Base-by-base conservation (phyloP, 30 jellyfish, hydroid and myxozoan genomes). In the Cassiopea xamachana region DNA sequence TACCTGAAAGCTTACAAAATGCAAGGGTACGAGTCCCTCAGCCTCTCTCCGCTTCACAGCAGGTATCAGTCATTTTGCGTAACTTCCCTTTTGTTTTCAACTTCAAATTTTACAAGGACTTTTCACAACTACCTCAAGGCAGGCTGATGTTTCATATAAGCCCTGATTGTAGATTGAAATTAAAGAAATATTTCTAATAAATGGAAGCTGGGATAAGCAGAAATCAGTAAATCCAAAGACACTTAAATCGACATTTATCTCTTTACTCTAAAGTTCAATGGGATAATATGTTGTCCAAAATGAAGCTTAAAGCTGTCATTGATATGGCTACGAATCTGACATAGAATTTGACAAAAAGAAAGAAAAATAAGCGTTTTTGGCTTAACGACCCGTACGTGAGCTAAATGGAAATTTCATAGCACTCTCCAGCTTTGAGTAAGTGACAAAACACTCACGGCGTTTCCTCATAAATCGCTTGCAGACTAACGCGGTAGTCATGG, bases 211-310 rank as follows among this genome's bases (percentile, higher is more conserved):
- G 51, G 55, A 19, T n/a, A 71, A 19, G 27, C 6, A 16, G 3
- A 68, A 18, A 68, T 68, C 77, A 71, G 80, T 71, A 39, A 71
- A 19, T 71, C 55, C 49, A 71, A 43, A 71, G 80, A 71, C 80
- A 71, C 55, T 9, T 10, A 43, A 71, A 3, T 7, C 14, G 80
- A 71, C 55, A 62, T n/a, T 17, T 71, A 19, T n/a, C 80, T 17
- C 55, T 39, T 7, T 7, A 71, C 18, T 71, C 80, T 55, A 10
- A n/a, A 2, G 6, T 19, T 71, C 80, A 1, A n/a, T 71, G 51
- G 80, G 55, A 71, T 71, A n/a, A 71, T 51, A 19, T 16, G 80
- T 7, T 71, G 51, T n/a, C 16, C 55, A 71, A 71, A 71, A 71
- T 62, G 80, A 19, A 68, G 27, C 77, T 68, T n/a, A n/a, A n/a